phyloP scores from a whole-genome alignment of 2,797 vertebrate genomes.

The Mormyrus proboscirostris region DNA sequence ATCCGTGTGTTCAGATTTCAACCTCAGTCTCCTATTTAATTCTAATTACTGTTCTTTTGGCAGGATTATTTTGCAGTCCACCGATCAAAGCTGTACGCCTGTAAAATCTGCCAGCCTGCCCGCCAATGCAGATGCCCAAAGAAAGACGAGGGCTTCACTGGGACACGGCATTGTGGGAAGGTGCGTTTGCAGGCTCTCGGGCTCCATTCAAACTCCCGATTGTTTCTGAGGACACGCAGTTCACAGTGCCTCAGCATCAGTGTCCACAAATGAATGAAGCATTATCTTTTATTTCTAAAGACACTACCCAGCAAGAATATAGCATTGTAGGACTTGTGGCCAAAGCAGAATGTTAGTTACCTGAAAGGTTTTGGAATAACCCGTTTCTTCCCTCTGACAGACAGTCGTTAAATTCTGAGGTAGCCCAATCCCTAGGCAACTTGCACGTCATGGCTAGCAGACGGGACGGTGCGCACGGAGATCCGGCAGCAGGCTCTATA shows the following conservation, averaged over 20 bases:
- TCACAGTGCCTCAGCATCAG: not conserved
- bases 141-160: constrained; percentile 85
- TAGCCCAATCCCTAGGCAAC: constrained; percentile 66
- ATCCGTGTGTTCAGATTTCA: not conserved
- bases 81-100: constrained; percentile 75
- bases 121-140: constrained; percentile 73
- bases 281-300: not conserved
- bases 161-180: constrained; percentile 71
- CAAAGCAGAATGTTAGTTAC: not conserved
- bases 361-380: constrained; percentile 19
- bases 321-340: not conserved
- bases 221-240: not conserved
- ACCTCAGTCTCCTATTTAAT: not conserved
- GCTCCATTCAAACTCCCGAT: not conserved
- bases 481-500: constrained; percentile 53
- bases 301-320: not conserved
- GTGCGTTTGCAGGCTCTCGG: constrained; percentile 59
- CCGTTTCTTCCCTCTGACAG: constrained; percentile 54
- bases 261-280: not conserved
- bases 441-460: constrained; percentile 62
- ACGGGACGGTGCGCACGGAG: constrained; percentile 53
- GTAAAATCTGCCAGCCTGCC: constrained; percentile 68
- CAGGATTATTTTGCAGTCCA: constrained; percentile 82
- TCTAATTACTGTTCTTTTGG: constrained; percentile 41
- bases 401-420: constrained; percentile 60